Conservation (phyloP, 2,888 invertebrate species). For the Ophion obscuratus region DNA sequence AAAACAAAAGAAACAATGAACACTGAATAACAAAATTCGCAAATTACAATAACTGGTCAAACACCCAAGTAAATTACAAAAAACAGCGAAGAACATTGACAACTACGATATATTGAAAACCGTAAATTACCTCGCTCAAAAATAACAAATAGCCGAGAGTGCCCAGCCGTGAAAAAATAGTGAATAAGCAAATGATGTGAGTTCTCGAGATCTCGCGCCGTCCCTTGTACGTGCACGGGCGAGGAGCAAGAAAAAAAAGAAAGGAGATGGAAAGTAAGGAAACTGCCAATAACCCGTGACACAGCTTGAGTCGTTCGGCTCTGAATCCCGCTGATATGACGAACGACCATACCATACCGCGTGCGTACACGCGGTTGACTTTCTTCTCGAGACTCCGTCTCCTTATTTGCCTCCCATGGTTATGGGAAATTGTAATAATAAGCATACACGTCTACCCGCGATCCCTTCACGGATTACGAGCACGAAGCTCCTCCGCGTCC, state of each 20-base stretch:
- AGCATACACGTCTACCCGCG: conserved; percentile 6
- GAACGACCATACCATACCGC: conserved; percentile 31
- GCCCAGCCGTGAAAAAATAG: too few relatives aligned
- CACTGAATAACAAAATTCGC: too few relatives aligned
- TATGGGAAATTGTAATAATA: conserved; percentile 13
- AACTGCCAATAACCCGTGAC: conserved; percentile 78
- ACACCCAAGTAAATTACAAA: too few relatives aligned
- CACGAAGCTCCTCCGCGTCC: neutral
- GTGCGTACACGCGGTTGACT: conserved; percentile 59
- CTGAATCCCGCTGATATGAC: conserved; percentile 77
- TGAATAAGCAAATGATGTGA: neutral
- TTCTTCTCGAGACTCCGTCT: conserved; percentile 60
- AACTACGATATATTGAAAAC: too few relatives aligned
- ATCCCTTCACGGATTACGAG: conserved; percentile 38
- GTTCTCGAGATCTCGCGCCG: conserved; percentile 19
- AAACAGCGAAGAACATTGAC: too few relatives aligned
- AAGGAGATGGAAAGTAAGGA: conserved; percentile 65
- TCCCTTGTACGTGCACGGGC: conserved; percentile 12
- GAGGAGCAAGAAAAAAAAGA: conserved; percentile 15
- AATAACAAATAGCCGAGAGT: too few relatives aligned
- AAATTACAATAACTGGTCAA: too few relatives aligned
- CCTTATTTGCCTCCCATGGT: neutral
- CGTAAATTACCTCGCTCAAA: too few relatives aligned
- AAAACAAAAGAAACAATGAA: too few relatives aligned
- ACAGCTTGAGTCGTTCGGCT: conserved; percentile 76